These are phyloP conservation scores for Artibeus jamaicensis DNA, from an alignment of 2,797 vertebrate genomes.

Conservation along the genomic window DNA sequence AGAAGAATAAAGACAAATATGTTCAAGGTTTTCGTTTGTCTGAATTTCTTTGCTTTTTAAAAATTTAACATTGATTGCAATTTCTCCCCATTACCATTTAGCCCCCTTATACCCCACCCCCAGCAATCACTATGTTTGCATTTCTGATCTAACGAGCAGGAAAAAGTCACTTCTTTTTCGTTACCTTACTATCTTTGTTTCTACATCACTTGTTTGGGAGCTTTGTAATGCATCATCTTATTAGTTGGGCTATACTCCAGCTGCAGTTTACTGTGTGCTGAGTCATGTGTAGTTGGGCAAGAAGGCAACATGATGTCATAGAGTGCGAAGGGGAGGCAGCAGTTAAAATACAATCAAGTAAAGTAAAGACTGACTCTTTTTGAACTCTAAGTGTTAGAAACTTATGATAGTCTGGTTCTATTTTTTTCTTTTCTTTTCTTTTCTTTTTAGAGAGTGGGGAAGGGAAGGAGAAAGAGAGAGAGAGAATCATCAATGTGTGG, in stretches of 20 bases:
- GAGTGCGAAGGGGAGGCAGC: not conserved
- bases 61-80: too few species aligned
- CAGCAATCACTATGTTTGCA: too few species aligned
- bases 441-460: not conserved
- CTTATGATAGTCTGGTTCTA: not conserved
- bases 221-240: not conserved
- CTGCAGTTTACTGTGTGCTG: not conserved
- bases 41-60: not conserved
- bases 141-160: not conserved
- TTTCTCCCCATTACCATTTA: too few species aligned
- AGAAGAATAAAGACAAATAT: not conserved
- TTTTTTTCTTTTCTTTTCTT: constrained; percentile 9
- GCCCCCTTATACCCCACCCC: too few species aligned
- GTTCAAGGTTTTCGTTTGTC: not conserved
- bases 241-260: not conserved
- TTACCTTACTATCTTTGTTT: not conserved
- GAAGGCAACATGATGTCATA: not conserved
- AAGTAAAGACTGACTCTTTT: not conserved
- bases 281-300: not conserved
- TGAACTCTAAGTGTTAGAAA: not conserved
- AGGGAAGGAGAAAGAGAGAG: too few species aligned
- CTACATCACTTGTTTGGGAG: not conserved
- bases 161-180: not conserved
- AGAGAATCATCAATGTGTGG: too few species aligned
- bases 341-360: not conserved